Evolutionary conservation across 1,140 invertebrate genomes (phyloP).

Genomic region (Drosophila yakuba): DNA sequence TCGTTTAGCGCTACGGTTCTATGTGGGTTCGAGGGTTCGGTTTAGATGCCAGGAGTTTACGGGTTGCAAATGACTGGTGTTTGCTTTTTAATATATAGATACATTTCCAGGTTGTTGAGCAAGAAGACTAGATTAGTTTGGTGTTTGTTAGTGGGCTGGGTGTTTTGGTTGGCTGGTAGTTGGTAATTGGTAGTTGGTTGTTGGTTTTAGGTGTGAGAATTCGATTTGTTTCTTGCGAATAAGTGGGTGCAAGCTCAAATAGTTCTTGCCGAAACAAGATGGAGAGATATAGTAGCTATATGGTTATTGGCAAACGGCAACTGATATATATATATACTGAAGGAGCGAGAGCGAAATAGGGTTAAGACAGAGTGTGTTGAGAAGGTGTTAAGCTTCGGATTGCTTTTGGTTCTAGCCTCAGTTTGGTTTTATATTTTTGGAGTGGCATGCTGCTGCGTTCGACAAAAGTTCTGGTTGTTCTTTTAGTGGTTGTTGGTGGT

Average conservation of each 20-base stretch:
- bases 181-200: slow-evolving; percentile 2
- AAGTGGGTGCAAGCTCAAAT: slow-evolving; percentile 69
- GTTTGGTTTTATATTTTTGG: slow-evolving; percentile 13
- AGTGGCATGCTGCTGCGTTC: slow-evolving; percentile 47
- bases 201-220: slow-evolving; percentile 31
- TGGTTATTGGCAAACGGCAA: slow-evolving; percentile 19
- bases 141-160: slow-evolving; percentile 32
- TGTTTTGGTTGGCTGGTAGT: slow-evolving; percentile 14
- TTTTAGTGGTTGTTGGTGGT: slow-evolving; percentile 22
- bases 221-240: slow-evolving; percentile 42
- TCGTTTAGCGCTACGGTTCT: slow-evolving; percentile 57
- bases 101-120: slow-evolving; percentile 46
- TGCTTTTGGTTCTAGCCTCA: slow-evolving; percentile 45
- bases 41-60: slow-evolving; percentile 68
- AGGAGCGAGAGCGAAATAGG: slow-evolving; percentile 34
- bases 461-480: slow-evolving; percentile 58
- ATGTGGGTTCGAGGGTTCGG: slow-evolving; percentile 33
- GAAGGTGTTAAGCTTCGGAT: slow-evolving; percentile 38
- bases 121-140: slow-evolving; percentile 45
- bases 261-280: slow-evolving; percentile 63
- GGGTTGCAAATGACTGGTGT: slow-evolving; percentile 63
- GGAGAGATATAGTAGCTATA: slow-evolving; percentile 28
- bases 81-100: slow-evolving; percentile 33
- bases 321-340: slow-evolving; percentile 14
- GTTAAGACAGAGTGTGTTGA: slow-evolving; percentile 29